Conservation (phyloP, 2,797 vertebrate genomes). For the Eulemur albifrons region DNA sequence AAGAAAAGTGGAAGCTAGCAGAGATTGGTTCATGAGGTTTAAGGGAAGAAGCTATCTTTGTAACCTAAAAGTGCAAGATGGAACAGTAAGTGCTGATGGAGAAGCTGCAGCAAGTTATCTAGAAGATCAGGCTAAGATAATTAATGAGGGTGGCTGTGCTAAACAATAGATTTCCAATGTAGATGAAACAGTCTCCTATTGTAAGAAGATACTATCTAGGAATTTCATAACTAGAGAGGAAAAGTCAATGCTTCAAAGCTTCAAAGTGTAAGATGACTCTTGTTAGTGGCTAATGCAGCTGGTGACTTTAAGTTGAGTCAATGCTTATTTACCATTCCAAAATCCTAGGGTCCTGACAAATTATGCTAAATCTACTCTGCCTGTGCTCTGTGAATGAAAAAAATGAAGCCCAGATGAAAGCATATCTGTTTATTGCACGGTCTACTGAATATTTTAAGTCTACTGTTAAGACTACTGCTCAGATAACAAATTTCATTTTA, state of each 20-base stretch:
- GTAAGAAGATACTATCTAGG: not conserved
- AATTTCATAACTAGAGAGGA: not conserved
- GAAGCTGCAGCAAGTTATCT: not conserved
- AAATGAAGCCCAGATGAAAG: not conserved
- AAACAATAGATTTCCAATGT: not conserved
- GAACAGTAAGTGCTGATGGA: not conserved
- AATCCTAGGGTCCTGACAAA: not conserved
- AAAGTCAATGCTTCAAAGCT: not conserved
- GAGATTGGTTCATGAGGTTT: not conserved
- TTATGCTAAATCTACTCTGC: not conserved
- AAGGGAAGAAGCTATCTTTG: not conserved
- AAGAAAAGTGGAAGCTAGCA: not conserved
- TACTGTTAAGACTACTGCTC: not conserved
- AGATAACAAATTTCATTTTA: not conserved
- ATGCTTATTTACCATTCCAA: not conserved
- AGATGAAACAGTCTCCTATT: no score
- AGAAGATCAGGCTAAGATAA: not conserved
- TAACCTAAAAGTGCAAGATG: not conserved
- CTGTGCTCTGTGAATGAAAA: not conserved
- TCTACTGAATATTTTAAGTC: not conserved
- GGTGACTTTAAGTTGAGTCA: not conserved
- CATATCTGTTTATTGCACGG: not conserved
- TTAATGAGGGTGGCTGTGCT: not conserved
- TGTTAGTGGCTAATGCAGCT: not conserved
- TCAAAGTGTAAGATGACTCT: not conserved